Evolutionary conservation across 2,113 vertebrate genomes (phyloP).

Genomic region (Suricata suricatta): DNA sequence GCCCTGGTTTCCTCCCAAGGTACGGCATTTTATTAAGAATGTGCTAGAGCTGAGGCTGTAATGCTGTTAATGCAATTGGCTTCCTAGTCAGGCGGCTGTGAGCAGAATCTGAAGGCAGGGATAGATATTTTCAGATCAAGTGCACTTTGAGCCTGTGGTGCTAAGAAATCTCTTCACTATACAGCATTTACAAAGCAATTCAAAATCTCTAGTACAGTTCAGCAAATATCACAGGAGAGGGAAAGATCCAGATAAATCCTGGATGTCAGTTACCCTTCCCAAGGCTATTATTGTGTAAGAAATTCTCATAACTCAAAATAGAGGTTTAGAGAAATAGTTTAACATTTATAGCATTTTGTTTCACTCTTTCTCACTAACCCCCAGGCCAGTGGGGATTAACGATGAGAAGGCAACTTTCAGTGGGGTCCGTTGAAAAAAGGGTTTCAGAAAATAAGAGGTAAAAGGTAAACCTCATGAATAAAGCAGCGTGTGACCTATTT

Average conservation of each 20-base stretch:
- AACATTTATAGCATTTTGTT: background rate
- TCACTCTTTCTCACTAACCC: background rate
- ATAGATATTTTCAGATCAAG: slow-evolving; percentile 44
- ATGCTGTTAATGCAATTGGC: background rate
- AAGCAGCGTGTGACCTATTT: background rate
- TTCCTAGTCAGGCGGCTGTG: slow-evolving; percentile 10
- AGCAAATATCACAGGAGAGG: background rate
- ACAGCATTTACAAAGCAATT: slow-evolving; percentile 2
- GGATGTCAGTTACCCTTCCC: background rate
- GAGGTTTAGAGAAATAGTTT: background rate
- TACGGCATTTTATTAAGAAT: background rate
- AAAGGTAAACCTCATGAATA: background rate
- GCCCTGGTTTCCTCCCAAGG: background rate
- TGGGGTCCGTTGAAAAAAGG: background rate
- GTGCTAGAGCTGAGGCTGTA: background rate
- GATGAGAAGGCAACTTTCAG: background rate
- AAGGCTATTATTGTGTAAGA: background rate
- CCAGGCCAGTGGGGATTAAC: background rate
- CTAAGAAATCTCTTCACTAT: slow-evolving; percentile 7
- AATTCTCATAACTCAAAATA: slow-evolving; percentile 5
- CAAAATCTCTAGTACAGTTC: background rate
- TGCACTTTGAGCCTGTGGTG: background rate
- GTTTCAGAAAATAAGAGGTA: background rate
- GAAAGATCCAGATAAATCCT: background rate
- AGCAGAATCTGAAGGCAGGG: slow-evolving; percentile 35